Percentiles rank a stretch among this genome's conserved stretches.
These are phyloP conservation scores for Corythaixoides concolor DNA, from an alignment of 2,113 vertebrate species.

Conservation along the genomic window DNA sequence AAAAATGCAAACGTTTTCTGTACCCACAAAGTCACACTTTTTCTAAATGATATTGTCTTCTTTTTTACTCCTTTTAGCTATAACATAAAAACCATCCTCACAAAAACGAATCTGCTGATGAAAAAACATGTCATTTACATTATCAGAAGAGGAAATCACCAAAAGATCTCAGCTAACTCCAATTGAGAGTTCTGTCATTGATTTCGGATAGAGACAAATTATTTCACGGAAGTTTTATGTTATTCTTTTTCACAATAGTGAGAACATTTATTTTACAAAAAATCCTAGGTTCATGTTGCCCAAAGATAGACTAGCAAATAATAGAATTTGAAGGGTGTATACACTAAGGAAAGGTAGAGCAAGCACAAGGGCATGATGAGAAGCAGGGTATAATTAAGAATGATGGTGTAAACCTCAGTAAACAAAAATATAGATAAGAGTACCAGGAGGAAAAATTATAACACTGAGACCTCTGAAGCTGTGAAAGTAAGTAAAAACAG, in stretches of 20 bases:
- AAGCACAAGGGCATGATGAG: neutral
- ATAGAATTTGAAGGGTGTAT: neutral
- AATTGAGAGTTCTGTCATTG: neutral
- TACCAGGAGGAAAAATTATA: neutral
- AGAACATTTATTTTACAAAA: neutral
- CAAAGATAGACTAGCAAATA: neutral
- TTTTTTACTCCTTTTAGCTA: neutral
- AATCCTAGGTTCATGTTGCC: neutral
- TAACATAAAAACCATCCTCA: neutral
- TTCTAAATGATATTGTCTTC: neutral
- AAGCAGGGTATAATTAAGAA: neutral
- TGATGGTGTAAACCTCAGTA: neutral
- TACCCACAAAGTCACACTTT: neutral
- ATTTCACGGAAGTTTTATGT: neutral
- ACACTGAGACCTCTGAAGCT: neutral
- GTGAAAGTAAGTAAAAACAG: neutral
- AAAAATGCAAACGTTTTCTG: neutral
- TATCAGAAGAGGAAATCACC: neutral
- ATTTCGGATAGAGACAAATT: neutral
- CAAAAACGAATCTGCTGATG: neutral
- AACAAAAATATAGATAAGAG: neutral
- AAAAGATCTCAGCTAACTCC: neutral
- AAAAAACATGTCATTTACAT: neutral
- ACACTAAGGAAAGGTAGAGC: neutral
- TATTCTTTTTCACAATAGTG: neutral